Conservation (phyloP, 2,888 invertebrate genomes). For the Autographa gamma region DNA sequence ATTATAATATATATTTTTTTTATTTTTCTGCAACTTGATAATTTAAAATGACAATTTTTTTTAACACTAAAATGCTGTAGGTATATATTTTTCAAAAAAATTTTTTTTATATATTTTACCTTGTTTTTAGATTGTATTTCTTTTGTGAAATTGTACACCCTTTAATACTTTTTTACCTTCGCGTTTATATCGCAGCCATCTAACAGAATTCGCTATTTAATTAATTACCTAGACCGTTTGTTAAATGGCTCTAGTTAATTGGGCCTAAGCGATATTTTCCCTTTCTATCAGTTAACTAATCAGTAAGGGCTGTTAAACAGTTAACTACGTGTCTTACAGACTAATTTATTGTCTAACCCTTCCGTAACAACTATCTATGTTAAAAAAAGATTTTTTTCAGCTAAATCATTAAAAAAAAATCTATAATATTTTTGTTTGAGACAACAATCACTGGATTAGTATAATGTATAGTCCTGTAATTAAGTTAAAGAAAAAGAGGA, state of each 20-base stretch:
- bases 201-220: not conserved
- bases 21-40: not conserved
- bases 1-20: not conserved
- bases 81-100: too few species aligned
- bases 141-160: not conserved
- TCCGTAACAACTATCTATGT: not conserved
- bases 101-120: too few species aligned
- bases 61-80: too few species aligned
- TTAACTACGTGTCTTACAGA: not conserved
- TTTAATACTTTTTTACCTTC: not conserved
- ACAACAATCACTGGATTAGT: too few species aligned
- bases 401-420: too few species aligned
- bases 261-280: slow-evolving; percentile 7
- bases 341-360: not conserved
- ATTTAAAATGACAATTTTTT: too few species aligned
- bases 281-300: slow-evolving; percentile 8
- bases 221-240: slow-evolving; percentile 5
- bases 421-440: too few species aligned
- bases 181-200: not conserved
- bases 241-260: slow-evolving; percentile 6
- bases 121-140: not conserved
- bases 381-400: too few species aligned
- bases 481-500: not conserved
- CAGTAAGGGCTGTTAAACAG: not conserved
- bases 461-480: too few species aligned